Conservation (phyloP, 2,797 vertebrate species). For the Aplochiton taeniatus region DNA sequence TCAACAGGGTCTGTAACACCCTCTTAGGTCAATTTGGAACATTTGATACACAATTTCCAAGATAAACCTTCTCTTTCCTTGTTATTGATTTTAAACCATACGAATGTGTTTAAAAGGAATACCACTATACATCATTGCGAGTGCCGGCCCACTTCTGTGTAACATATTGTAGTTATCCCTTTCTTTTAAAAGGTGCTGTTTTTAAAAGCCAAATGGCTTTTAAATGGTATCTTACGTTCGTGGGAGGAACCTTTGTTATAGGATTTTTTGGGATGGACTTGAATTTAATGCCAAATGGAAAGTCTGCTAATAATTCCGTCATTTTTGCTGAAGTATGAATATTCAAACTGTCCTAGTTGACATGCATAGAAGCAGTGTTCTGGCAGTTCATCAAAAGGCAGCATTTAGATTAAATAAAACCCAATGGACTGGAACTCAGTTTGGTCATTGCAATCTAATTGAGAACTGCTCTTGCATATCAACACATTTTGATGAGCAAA, state of each 20-base stretch:
- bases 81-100: background rate
- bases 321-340: background rate
- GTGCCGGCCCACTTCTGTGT: too few species aligned
- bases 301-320: background rate
- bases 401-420: slow-evolving; percentile 31
- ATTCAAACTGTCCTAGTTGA: background rate
- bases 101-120: too few species aligned
- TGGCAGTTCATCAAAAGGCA: slow-evolving; percentile 30
- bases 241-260: too few species aligned
- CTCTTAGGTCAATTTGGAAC: background rate
- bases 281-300: background rate
- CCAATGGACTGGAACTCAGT: slow-evolving; percentile 37
- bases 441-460: slow-evolving; percentile 11
- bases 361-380: slow-evolving; percentile 20
- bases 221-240: too few species aligned
- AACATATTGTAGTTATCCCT: too few species aligned
- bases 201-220: too few species aligned
- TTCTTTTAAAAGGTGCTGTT: too few species aligned
- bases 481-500: slow-evolving; percentile 30
- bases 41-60: accelerated
- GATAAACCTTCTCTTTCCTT: background rate
- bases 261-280: too few species aligned
- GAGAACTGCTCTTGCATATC: slow-evolving; percentile 6
- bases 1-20: slow-evolving; percentile 79
- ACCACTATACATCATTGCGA: too few species aligned